Conservation (phyloP, 2,113 vertebrate species). For the Sterrhoptilus dennistouni region DNA sequence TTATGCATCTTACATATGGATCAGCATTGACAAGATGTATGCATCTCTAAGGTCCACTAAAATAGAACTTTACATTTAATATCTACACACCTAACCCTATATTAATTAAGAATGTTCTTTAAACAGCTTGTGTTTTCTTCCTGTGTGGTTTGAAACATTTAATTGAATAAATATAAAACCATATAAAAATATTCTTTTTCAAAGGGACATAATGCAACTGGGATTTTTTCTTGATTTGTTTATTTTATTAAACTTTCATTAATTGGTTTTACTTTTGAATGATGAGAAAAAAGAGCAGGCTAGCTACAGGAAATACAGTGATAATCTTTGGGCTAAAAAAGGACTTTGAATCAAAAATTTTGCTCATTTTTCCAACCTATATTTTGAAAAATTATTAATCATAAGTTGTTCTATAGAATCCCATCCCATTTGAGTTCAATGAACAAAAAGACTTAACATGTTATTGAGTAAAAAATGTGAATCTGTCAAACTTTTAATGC, state of each 20-base stretch:
- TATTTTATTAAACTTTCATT: background rate
- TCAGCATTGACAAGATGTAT: background rate
- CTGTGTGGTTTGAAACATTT: background rate
- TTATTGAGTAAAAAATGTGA: background rate
- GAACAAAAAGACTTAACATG: background rate
- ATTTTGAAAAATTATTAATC: background rate
- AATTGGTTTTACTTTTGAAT: background rate
- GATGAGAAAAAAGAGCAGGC: background rate
- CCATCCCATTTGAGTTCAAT: background rate
- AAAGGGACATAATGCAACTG: too few species aligned
- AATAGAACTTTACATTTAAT: background rate
- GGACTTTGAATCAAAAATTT: background rate
- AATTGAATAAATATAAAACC: background rate
- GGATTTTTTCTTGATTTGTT: fast-evolving
- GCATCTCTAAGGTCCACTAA: background rate
- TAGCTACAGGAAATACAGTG: background rate
- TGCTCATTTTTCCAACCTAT: background rate
- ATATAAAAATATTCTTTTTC: background rate
- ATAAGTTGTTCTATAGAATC: background rate
- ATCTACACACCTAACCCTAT: background rate
- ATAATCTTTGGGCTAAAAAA: background rate
- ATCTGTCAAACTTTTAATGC: background rate
- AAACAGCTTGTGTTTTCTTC: background rate
- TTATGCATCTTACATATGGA: background rate
- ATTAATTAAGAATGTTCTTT: background rate